A percentile compares a stretch with the other conserved stretches of the same genome.
phyloP scores from a whole-genome alignment of 2,888 invertebrate species.

The Apoda limacodes region DNA sequence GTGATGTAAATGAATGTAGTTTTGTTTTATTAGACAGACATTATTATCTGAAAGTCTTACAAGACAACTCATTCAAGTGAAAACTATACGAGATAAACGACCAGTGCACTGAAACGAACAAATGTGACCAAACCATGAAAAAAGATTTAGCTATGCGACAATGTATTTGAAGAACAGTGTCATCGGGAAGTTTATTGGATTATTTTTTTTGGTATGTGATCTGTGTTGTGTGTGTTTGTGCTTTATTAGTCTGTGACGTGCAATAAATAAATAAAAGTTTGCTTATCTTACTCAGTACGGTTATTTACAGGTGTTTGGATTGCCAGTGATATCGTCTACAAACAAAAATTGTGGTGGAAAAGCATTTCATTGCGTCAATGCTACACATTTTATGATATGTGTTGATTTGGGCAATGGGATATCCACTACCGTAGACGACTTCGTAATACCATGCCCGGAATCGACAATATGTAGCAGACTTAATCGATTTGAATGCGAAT shows the following conservation, averaged over 20 bases:
- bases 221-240: too few species aligned
- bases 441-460: slow-evolving; percentile 45
- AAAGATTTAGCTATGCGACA: slow-evolving; percentile 27
- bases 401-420: slow-evolving; percentile 52
- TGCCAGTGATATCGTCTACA: slow-evolving; percentile 28
- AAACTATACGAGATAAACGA: slow-evolving; percentile 42
- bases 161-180: slow-evolving; percentile 37
- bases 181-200: slow-evolving; percentile 32
- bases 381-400: slow-evolving; percentile 62
- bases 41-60: slow-evolving; percentile 34
- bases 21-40: slow-evolving; percentile 28
- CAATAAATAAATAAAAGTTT: too few species aligned
- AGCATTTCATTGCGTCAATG: slow-evolving; percentile 55
- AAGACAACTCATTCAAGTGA: slow-evolving; percentile 36
- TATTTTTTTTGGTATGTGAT: slow-evolving; percentile 38
- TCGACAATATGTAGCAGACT: slow-evolving; percentile 37
- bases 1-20: slow-evolving; percentile 24
- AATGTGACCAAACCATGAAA: too few species aligned
- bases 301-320: slow-evolving; percentile 40
- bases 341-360: slow-evolving; percentile 55
- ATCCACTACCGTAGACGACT: slow-evolving; percentile 47
- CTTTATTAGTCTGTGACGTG: too few species aligned
- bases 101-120: slow-evolving; percentile 23
- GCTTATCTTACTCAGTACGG: too few species aligned
- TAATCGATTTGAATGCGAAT: slow-evolving; percentile 54